These are phyloP conservation scores for Pteruthius melanotis DNA, from an alignment of 2,113 vertebrate species.

Conservation along the genomic window DNA sequence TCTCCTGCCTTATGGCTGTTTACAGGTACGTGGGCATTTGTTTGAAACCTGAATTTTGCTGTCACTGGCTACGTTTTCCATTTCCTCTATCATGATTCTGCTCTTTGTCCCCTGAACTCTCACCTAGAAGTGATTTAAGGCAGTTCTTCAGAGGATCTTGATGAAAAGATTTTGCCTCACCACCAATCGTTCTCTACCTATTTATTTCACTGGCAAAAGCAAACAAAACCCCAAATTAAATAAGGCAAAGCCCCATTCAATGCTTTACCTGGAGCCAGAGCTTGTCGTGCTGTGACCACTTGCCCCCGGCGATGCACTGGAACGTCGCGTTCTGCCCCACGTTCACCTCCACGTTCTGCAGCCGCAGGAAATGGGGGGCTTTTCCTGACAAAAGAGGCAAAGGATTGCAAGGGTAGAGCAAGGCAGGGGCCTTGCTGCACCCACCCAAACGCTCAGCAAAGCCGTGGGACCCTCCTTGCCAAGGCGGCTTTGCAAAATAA, in stretches of 20 bases:
- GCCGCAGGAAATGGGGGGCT: conserved; percentile 94
- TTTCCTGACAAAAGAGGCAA: conserved; percentile 80
- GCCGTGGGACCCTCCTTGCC: background rate
- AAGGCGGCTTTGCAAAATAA: background rate
- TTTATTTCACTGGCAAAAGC: background rate
- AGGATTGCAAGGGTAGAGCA: background rate
- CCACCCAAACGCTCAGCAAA: background rate
- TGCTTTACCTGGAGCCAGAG: conserved; percentile 88
- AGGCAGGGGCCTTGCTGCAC: background rate
- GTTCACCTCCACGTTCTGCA: conserved; percentile 97
- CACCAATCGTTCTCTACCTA: background rate
- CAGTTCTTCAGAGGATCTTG: background rate
- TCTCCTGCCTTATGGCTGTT: background rate
- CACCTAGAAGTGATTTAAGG: background rate
- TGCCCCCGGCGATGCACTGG: conserved; percentile 94
- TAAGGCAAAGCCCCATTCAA: fast-evolving
- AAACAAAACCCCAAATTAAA: fast-evolving
- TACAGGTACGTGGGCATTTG: fast-evolving
- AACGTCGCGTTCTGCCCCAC: conserved; percentile 96
- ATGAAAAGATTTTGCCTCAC: background rate
- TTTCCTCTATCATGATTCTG: background rate
- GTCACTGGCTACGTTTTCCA: background rate
- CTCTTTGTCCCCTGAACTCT: background rate
- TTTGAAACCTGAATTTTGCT: background rate
- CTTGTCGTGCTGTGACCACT: conserved; percentile 97